A percentile compares a stretch with the other conserved stretches of the same genome.
Evolutionary conservation across 2,797 vertebrate species (phyloP).

Genomic region (Chelon auratus): DNA sequence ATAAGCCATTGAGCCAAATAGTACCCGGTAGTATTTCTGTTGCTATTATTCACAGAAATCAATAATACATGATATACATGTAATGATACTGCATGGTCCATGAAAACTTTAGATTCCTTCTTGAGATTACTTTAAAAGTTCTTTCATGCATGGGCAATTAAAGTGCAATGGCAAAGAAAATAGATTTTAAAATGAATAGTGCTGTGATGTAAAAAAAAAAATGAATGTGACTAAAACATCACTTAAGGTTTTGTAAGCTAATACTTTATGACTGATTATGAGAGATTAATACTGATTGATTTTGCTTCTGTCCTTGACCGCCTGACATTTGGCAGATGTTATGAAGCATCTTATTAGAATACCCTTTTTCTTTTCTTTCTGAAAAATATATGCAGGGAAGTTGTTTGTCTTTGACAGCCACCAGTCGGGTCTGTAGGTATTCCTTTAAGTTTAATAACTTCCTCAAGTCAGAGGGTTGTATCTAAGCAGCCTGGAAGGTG

Average conservation of each 20-base stretch:
- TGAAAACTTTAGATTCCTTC: neutral
- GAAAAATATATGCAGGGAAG: neutral
- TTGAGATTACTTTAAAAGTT: neutral
- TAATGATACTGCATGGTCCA: neutral
- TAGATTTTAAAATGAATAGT: no score
- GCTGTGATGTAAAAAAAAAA: no score
- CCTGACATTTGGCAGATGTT: no score
- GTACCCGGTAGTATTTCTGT: neutral
- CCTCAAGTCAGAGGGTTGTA: conserved; percentile 1
- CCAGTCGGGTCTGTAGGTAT: neutral
- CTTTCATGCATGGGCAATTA: neutral
- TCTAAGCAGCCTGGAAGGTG: conserved; percentile 15
- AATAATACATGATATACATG: neutral
- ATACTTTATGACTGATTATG: no score
- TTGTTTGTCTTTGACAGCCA: neutral
- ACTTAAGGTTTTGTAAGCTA: no score
- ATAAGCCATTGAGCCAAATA: conserved; percentile 23
- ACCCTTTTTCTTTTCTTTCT: neutral
- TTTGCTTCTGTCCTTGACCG: no score
- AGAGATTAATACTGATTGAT: no score
- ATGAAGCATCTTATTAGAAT: neutral
- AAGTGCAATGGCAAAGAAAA: no score
- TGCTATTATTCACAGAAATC: conserved; percentile 31
- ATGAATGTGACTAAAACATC: no score
- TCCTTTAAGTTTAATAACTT: conserved; percentile 6